Conservation (phyloP, 2,797 vertebrate species). For the Lycodopsis pacificus region DNA sequence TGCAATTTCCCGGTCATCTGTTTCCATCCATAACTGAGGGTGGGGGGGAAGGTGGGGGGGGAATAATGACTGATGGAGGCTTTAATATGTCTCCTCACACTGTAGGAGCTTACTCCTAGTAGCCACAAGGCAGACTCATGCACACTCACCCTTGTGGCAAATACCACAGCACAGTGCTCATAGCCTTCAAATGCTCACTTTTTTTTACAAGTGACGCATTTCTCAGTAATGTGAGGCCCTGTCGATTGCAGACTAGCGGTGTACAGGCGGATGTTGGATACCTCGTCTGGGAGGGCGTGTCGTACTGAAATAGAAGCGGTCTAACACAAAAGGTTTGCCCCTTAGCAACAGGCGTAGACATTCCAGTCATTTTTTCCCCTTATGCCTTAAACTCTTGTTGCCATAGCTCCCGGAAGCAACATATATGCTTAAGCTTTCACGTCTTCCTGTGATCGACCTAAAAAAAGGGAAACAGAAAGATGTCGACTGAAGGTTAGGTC, state of each 20-base stretch:
- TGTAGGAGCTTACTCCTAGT: conserved; percentile 39
- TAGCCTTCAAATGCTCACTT: conserved; percentile 53
- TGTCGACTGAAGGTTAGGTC: conserved; percentile 3
- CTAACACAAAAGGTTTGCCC: conserved; percentile 50
- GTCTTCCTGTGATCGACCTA: conserved; percentile 10
- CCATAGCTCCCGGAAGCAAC: conserved; percentile 34
- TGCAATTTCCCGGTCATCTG: conserved; percentile 78
- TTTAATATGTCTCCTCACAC: conserved; percentile 62
- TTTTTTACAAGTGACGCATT: conserved; percentile 75
- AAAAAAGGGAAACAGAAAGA: conserved; percentile 14
- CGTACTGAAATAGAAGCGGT: conserved; percentile 57
- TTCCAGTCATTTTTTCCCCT: conserved; percentile 60
- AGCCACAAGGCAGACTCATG: conserved; percentile 43
- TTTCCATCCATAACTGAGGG: conserved; percentile 74
- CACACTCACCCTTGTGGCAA: conserved; percentile 65
- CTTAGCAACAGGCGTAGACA: conserved; percentile 51
- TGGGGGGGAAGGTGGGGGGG: conserved; percentile 42
- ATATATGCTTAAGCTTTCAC: conserved; percentile 26
- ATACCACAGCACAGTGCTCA: conserved; percentile 63
- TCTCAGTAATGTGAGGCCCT: conserved; percentile 58
- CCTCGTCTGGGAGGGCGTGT: conserved; percentile 44
- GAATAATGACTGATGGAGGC: conserved; percentile 64
- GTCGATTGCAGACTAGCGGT: conserved; percentile 42
- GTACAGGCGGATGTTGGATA: conserved; percentile 42
- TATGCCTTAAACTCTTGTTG: conserved; percentile 51